These are phyloP conservation scores for Propsilocerus akamusi DNA, from an alignment of 1,140 invertebrate genomes.

Conservation along the genomic window DNA sequence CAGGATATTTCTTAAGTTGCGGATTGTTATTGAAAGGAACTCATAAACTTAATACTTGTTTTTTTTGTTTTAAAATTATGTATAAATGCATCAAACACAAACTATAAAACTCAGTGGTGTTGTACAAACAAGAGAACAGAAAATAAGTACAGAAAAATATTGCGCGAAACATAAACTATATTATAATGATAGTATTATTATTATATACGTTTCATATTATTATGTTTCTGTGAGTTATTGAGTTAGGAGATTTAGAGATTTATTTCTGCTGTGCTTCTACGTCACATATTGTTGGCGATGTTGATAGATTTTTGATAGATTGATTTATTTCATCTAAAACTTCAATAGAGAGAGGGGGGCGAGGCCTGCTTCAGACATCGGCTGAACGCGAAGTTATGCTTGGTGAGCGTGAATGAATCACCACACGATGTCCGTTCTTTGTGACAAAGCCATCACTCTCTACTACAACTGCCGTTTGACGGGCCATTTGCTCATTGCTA, in stretches of 20 bases:
- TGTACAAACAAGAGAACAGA: neutral
- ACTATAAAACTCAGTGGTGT: neutral
- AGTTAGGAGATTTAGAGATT: too few species aligned
- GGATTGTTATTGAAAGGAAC: too few species aligned
- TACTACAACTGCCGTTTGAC: slow-evolving; percentile 60
- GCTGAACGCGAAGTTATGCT: slow-evolving; percentile 59
- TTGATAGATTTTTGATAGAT: neutral
- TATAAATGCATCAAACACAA: too few species aligned
- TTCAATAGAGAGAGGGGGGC: slow-evolving; percentile 30
- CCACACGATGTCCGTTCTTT: slow-evolving; percentile 73
- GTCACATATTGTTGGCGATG: neutral
- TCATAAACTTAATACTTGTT: too few species aligned
- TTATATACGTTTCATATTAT: neutral
- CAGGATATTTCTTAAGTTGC: too few species aligned
- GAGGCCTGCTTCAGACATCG: slow-evolving; percentile 55
- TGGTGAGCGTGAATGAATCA: slow-evolving; percentile 69
- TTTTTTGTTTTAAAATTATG: too few species aligned
- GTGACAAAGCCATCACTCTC: slow-evolving; percentile 63
- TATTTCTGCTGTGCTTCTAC: neutral
- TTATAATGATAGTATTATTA: neutral
- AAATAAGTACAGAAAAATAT: neutral
- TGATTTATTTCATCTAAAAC: slow-evolving; percentile 7
- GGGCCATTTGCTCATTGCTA: slow-evolving; percentile 18
- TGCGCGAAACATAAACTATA: neutral
- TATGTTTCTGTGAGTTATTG: neutral